Percentiles rank a stretch among this genome's conserved stretches.
Evolutionary conservation across 1,140 invertebrate genomes (phyloP).

Genomic region (Chironomus striatipennis): DNA sequence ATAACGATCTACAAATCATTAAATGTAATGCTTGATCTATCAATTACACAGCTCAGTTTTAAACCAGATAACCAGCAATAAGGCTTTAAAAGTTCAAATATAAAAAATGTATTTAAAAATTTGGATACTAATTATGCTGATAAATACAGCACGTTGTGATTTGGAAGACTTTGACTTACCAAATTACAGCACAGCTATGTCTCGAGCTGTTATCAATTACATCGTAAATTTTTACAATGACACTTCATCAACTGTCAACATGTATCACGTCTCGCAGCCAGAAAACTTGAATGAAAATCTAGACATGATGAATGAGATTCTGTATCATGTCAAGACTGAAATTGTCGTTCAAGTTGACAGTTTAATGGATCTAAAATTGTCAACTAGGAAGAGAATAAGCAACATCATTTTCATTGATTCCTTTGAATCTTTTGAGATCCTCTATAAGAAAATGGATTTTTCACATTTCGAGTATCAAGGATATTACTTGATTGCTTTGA

Average conservation of each 20-base stretch:
- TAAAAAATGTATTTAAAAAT: not conserved
- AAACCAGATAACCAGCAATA: not conserved
- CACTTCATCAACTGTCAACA: not conserved
- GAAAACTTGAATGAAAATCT: not conserved
- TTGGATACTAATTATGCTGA: not conserved
- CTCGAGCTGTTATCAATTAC: not conserved
- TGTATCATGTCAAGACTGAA: not conserved
- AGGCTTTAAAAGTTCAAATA: not conserved
- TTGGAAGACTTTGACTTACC: not conserved
- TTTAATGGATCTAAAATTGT: not conserved
- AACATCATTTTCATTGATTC: slow-evolving; percentile 3
- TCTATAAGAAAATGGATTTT: not conserved
- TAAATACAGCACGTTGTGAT: not conserved
- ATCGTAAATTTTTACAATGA: not conserved
- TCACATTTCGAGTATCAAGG: not conserved
- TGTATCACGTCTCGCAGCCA: not conserved
- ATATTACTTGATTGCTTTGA: not conserved
- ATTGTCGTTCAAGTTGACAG: not conserved
- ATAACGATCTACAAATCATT: no score
- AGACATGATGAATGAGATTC: not conserved
- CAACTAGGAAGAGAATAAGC: not conserved
- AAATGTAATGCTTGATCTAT: no score
- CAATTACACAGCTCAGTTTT: no score
- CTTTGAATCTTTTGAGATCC: not conserved
- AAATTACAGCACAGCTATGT: not conserved